Conservation (phyloP, 2,888 invertebrate species). For the Scotopteryx bipunctaria region DNA sequence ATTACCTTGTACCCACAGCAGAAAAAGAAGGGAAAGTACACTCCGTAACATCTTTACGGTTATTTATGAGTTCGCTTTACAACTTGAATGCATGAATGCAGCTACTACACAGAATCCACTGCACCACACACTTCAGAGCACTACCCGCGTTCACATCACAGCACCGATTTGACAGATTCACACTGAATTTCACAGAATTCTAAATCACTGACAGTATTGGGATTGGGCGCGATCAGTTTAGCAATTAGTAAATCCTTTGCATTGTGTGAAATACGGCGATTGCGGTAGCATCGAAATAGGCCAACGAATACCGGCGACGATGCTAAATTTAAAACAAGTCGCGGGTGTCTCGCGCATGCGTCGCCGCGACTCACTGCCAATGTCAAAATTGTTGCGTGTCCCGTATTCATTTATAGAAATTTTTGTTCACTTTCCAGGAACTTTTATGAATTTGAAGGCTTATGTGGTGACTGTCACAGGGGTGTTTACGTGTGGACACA, state of each 20-base stretch:
- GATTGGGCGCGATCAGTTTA: slow-evolving; percentile 43
- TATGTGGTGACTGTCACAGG: slow-evolving; percentile 34
- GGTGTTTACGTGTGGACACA: slow-evolving; percentile 22
- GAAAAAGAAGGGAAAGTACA: slow-evolving; percentile 51
- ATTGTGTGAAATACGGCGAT: slow-evolving; percentile 59
- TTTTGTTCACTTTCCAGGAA: slow-evolving; percentile 26
- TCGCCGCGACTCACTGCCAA: slow-evolving; percentile 50
- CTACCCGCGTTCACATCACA: slow-evolving; percentile 38
- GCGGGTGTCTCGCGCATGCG: slow-evolving; percentile 73
- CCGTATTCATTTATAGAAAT: slow-evolving; percentile 23
- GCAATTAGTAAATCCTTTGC: slow-evolving; percentile 42
- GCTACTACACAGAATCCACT: slow-evolving; percentile 21
- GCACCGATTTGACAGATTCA: slow-evolving; percentile 27
- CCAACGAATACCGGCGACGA: slow-evolving; percentile 63
- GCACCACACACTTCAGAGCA: slow-evolving; percentile 6
- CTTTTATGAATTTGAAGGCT: slow-evolving; percentile 30
- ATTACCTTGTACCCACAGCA: slow-evolving; percentile 64
- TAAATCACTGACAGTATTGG: slow-evolving; percentile 44
- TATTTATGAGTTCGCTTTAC: slow-evolving; percentile 29
- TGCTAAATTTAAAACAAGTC: slow-evolving; percentile 74
- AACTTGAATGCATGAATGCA: slow-evolving; percentile 40
- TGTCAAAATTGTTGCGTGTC: slow-evolving; percentile 52
- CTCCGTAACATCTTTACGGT: slow-evolving; percentile 50
- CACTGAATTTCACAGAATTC: slow-evolving; percentile 19
- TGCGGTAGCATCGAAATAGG: slow-evolving; percentile 67